Base-by-base conservation (phyloP, 2,888 invertebrate genomes). In the Scaptomyza parva region DNA sequence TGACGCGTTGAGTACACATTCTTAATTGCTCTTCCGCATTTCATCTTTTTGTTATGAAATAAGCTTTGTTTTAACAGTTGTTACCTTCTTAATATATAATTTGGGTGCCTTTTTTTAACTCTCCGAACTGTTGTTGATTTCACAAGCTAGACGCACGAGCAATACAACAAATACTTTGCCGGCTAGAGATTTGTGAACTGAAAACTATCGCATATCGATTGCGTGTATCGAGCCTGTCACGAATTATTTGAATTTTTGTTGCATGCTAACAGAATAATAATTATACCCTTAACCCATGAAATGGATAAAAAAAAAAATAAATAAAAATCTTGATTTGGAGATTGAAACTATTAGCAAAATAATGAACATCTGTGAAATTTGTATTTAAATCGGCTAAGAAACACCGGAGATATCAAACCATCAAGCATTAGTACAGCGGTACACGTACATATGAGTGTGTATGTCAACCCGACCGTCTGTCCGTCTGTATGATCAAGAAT, bases 131-230 rank as follows among this genome's bases (percentile, higher is more conserved):
- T 62, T 70, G 66, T 67, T 76, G 41, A 40, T 51, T 54, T 17
- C 18, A 41, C 45, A 73, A 51, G 61, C 55, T 64, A 61, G 30
- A n/a, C 45, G 35, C 43, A 18, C 57, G 22, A 57, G 52, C 45
- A 44, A 4, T 1, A 35, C 33, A 45, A 33, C 33, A 48, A 48
- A 22, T 48, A 40, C 43, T 47, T 57, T 70, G 52, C 74, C 74
- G 74, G 74, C 33, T 74, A 74, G 74, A 8, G 71, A 70, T 76
- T 76, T 37, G 61, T 2, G 14, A 43, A 60, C 7, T 59, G 7
- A 20, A 35, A 50, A 37, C 20, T 50, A 64, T 69, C 63, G 75
- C 33, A 4, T n/a, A n/a, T n/a, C 4, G 2, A 17, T 18, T 17
- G n/a, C 3, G 44, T 17, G 26, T 1, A n/a, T 14, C 12, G 7